Conservation (phyloP, 2,888 invertebrate genomes). For the Masnerella sp. region DNA sequence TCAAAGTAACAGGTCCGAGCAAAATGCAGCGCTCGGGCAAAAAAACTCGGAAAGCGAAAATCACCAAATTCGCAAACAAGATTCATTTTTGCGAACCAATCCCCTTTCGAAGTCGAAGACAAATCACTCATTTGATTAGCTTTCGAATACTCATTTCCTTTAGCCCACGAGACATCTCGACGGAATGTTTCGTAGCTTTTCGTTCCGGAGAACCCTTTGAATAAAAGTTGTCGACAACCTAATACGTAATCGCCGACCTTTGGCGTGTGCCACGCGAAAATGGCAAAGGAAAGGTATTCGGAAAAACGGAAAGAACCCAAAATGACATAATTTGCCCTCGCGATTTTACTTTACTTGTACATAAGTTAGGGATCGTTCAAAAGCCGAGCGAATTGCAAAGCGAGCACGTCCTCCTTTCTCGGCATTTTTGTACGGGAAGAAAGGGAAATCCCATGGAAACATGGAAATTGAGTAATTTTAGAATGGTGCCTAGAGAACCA, state of each 20-base stretch:
- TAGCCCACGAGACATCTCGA: constrained; percentile 1
- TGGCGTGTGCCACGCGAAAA: constrained; percentile 10
- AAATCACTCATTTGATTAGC: constrained; percentile 4
- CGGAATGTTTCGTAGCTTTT: constrained; percentile 6
- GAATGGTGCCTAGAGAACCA: no score
- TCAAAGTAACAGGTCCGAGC: not conserved
- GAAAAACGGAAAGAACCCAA: constrained; percentile 1
- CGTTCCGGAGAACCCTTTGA: constrained; percentile 11
- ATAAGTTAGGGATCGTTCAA: constrained; percentile 26
- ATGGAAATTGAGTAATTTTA: no score
- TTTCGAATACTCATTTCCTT: constrained; percentile 23
- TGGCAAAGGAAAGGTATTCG: constrained; percentile 8
- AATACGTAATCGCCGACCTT: constrained; percentile 7
- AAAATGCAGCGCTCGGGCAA: no score
- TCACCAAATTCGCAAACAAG: constrained; percentile 7
- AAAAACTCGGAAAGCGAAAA: not conserved
- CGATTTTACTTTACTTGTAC: constrained; percentile 21
- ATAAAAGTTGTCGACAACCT: constrained; percentile 25
- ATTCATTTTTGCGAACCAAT: constrained; percentile 22
- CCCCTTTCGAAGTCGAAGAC: not conserved
- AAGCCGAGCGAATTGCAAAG: constrained; percentile 1
- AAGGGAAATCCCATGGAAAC: no score
- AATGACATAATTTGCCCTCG: constrained; percentile 9
- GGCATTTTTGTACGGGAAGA: not conserved
- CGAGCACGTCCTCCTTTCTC: constrained; percentile 1